phyloP scores from a whole-genome alignment of 2,888 invertebrate species.

The Athalia rosae region DNA sequence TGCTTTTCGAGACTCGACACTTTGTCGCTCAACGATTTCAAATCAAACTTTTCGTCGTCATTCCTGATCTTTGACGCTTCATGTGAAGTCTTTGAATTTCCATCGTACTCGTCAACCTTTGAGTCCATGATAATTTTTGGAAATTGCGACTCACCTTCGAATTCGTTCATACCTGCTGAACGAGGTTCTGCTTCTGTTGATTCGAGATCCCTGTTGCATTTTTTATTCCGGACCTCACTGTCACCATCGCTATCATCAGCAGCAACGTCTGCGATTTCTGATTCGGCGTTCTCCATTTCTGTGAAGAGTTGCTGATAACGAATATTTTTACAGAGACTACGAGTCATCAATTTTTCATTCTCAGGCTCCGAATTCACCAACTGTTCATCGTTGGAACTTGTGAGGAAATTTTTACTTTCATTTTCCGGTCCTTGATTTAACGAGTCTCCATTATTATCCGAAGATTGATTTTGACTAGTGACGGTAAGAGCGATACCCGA shows the following conservation, averaged over 20 bases:
- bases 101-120: slow-evolving; percentile 52
- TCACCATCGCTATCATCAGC: slow-evolving; percentile 46
- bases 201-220: slow-evolving; percentile 53
- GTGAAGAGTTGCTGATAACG: slow-evolving; percentile 55
- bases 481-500: slow-evolving; percentile 60
- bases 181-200: slow-evolving; percentile 55
- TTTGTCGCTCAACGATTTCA: slow-evolving; percentile 10
- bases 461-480: slow-evolving; percentile 35
- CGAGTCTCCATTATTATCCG: slow-evolving; percentile 44
- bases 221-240: slow-evolving; percentile 55
- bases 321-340: slow-evolving; percentile 21
- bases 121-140: slow-evolving; percentile 47
- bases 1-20: slow-evolving; percentile 54
- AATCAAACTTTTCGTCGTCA: slow-evolving; percentile 50
- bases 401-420: slow-evolving; percentile 54
- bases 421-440: slow-evolving; percentile 49
- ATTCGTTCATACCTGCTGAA: slow-evolving; percentile 50
- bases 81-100: slow-evolving; percentile 51
- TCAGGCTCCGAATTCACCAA: slow-evolving; percentile 57
- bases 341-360: slow-evolving; percentile 52
- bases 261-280: slow-evolving; percentile 54
- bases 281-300: slow-evolving; percentile 57
- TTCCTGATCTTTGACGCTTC: slow-evolving; percentile 53
- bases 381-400: slow-evolving; percentile 46
- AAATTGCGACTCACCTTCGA: slow-evolving; percentile 49